Base-by-base conservation (phyloP, 2,797 vertebrate genomes). In the Oreonectes daqikongensis region DNA sequence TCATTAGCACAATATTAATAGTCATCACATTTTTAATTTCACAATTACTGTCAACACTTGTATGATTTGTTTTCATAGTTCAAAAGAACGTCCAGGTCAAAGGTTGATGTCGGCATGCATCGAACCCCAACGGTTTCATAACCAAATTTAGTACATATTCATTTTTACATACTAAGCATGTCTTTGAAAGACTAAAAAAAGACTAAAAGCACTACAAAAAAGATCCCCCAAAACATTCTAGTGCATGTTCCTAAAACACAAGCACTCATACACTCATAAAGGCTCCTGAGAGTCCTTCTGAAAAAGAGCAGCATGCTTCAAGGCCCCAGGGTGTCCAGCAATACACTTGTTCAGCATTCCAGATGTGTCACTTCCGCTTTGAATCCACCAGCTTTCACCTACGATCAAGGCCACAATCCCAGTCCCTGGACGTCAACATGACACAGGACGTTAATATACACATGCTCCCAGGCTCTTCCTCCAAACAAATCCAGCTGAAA, bases 321-420 rank as follows among this genome's bases (percentile, higher is more conserved):
- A 6, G 69, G 55, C 69, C 69, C 55, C 46, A 15, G 81, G 77
- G 69, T 52, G 72, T 4, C 40, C 78, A 71, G 77, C 79, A 84
- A 87, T 65, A 22, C n/a, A 86, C 86, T 83, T 86, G 90, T 88
- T 92, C 92, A 93, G 92, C 90, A 86, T 89, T 92, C 90, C 86
- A 87, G 72, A 86, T 78, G 83, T 90, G 90, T 91, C 92, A 86
- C 87, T 88, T 90, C 89, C 88, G 88, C 82, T 91, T 79, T 84
- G 86, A 83, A 83, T 89, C 87, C 84, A 80, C 44, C 17, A 85
- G 90, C 83, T 59, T 57, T 83, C 84, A 84, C 77, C n/a, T 83
- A 84, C 84, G 85, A 83, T 72, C 79, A 80, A 87, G 84, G 85
- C 88, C 86, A 77, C 83, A 69, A 79, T 87, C 81, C 86, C 77